These are phyloP conservation scores for Dasysyrphus albostriatus DNA, from an alignment of 2,888 invertebrate genomes.

Conservation along the genomic window DNA sequence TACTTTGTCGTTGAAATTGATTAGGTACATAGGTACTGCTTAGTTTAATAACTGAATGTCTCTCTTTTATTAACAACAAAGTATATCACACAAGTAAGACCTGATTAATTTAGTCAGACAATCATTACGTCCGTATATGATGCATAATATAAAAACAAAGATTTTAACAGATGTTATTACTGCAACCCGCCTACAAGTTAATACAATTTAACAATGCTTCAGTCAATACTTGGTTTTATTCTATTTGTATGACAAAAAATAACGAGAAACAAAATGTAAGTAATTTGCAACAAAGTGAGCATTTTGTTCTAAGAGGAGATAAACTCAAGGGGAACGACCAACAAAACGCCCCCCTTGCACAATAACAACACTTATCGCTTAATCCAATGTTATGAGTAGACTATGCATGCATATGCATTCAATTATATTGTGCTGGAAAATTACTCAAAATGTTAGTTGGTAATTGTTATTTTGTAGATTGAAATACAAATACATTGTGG, in stretches of 20 bases:
- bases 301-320: constrained; percentile 2
- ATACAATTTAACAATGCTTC: neutral
- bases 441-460: neutral
- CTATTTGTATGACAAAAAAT: neutral
- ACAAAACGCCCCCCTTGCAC: neutral
- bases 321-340: constrained; percentile 27
- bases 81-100: neutral
- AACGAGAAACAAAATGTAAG: constrained; percentile 14
- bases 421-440: constrained; percentile 19
- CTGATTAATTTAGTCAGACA: neutral
- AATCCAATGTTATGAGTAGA: constrained; percentile 4
- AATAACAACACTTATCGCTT: constrained; percentile 24
- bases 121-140: neutral
- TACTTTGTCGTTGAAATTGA: no score
- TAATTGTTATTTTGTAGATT: constrained; percentile 13
- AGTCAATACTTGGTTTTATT: neutral
- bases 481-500: neutral
- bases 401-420: constrained; percentile 10
- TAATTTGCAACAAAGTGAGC: constrained; percentile 26
- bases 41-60: no score
- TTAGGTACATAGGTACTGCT: no score
- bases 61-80: neutral
- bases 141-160: neutral
- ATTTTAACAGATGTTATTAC: neutral
- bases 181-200: neutral